Evolutionary conservation across 2,888 invertebrate species (phyloP), one percentile per base, ranked within the genome.

Genomic region (Philopedon plagiatum): DNA sequence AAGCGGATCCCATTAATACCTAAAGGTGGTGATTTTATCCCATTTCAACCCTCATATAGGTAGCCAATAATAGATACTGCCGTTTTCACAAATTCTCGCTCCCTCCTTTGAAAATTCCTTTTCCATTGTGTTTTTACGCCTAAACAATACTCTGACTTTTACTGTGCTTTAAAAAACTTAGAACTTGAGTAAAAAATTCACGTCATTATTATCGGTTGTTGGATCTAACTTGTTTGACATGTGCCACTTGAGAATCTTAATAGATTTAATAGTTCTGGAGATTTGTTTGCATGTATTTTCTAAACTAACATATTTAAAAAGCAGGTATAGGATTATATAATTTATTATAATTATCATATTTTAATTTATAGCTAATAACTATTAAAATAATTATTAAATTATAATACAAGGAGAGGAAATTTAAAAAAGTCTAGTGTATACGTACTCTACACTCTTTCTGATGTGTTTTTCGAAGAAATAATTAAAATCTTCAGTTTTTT

Each of bases 11-110:
- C 26, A 26, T 46, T 49, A 23, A 49, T 60, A 37, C 5, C 60
- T 7, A 67, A 67, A 67, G 67, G 60, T 67, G 67, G 26, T 60
- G 51, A 67, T 41, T 60, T 49, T n/a, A 23, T 49, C 49, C 49
- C 49, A 26, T 49, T 26, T 49, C 49, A 11, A 49, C 49, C 49
- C 23, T 26, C 26, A 8, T 5, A 49, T 26, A 26, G 49, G 13
- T 23, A 41, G 41, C 41, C 7, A 41, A 32, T 32, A 34, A 8
- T 34, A 34, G 34, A n/a, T 34, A 34, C n/a, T n/a, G 3, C 11
- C 21, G 13, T 49, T 49, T 49, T 13, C 26, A 46, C 9, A 11
- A 46, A 39, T 39, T n/a, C 4, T n/a, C 37, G 37, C 46, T 46
- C 11, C 26, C 49, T 49, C 8, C 13, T n/a, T 23, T 49, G 13